Percentiles rank a stretch among this genome's conserved stretches.
Evolutionary conservation across 2,113 vertebrate genomes (phyloP).

Genomic region (Petromus typicus): DNA sequence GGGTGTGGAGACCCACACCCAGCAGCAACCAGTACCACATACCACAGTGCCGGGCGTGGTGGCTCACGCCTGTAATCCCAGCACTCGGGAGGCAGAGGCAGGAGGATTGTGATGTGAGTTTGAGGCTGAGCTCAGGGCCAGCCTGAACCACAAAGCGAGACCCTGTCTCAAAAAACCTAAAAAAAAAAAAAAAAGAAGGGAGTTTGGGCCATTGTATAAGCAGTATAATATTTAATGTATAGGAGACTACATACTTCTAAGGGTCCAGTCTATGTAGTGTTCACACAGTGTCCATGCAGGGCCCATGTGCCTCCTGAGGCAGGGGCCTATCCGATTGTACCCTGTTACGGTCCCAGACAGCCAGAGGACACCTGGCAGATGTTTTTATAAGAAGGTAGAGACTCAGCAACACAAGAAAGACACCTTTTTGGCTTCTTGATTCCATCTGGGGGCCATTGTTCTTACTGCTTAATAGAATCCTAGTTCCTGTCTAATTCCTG

Average conservation of each 20-base stretch:
- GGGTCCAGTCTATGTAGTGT: neutral
- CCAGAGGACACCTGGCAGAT: neutral
- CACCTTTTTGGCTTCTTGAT: neutral
- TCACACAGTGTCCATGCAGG: neutral
- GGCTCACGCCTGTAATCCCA: too few species aligned
- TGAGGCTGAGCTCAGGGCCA: too few species aligned
- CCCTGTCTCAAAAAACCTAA: too few species aligned
- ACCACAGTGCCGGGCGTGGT: too few species aligned
- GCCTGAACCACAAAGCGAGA: too few species aligned
- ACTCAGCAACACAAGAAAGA: neutral
- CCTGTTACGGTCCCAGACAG: neutral
- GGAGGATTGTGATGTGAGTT: too few species aligned
- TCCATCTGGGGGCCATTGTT: neutral
- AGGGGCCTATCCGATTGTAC: neutral
- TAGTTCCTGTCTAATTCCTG: neutral
- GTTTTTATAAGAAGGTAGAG: neutral
- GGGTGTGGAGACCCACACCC: too few species aligned
- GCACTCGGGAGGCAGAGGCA: too few species aligned
- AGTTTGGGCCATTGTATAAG: neutral
- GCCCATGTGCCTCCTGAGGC: neutral
- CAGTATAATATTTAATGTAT: neutral
- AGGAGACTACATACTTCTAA: neutral
- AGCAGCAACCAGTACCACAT: too few species aligned
- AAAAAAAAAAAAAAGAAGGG: too few species aligned
- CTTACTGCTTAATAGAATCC: neutral